Evolutionary conservation across 2,888 invertebrate species (phyloP).

Genomic region (Ophioninae sp.): DNA sequence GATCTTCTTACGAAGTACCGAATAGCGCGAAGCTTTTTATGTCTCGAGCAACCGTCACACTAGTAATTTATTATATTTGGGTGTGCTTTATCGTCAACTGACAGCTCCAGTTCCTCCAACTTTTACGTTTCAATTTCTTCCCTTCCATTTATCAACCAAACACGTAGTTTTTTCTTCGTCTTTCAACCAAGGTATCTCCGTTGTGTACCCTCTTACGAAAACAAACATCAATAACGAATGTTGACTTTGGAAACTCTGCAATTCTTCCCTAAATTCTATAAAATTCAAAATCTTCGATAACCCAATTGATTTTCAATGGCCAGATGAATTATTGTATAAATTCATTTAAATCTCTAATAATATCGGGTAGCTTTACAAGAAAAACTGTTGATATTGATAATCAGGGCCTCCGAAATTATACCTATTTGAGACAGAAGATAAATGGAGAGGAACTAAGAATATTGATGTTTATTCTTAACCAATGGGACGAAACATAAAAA

Average conservation of each 20-base stretch:
- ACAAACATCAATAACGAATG: not conserved
- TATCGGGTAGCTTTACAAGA: too few relatives aligned
- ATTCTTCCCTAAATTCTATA: too few relatives aligned
- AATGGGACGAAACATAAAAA: too few relatives aligned
- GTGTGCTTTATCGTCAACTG: slow-evolving; percentile 37
- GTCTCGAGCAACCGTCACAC: slow-evolving; percentile 39
- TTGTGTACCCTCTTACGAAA: not conserved
- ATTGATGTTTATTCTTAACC: too few relatives aligned
- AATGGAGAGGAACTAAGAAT: too few relatives aligned
- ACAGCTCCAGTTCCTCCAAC: slow-evolving; percentile 27
- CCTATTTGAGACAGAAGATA: too few relatives aligned
- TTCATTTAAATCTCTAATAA: too few relatives aligned
- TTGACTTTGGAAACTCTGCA: not conserved
- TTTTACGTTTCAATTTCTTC: slow-evolving; percentile 25
- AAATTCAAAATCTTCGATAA: too few relatives aligned
- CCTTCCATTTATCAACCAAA: slow-evolving; percentile 24
- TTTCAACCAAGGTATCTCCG: not conserved
- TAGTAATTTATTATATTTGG: slow-evolving; percentile 40
- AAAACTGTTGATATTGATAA: too few relatives aligned
- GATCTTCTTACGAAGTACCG: slow-evolving; percentile 14
- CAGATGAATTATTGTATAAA: too few relatives aligned
- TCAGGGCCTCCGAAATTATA: too few relatives aligned
- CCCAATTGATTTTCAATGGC: too few relatives aligned
- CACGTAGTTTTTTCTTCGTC: not conserved
- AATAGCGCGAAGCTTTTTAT: slow-evolving; percentile 34